Percentiles rank a stretch among this genome's conserved stretches.
Evolutionary conservation across 2,113 vertebrate genomes (phyloP).

Genomic region (Carollia perspicillata): DNA sequence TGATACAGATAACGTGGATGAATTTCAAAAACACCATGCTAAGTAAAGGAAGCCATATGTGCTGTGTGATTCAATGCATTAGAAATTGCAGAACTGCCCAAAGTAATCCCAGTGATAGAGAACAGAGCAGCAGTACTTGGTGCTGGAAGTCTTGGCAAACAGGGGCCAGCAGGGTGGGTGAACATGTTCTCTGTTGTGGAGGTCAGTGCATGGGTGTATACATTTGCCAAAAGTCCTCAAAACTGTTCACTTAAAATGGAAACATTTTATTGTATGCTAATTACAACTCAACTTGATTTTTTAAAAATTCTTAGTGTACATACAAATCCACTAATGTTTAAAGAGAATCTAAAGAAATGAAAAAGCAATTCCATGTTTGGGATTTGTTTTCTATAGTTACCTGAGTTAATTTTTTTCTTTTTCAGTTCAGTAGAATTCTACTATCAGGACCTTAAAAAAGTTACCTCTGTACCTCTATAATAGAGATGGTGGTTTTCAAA

Average conservation of each 20-base stretch:
- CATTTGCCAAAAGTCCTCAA: neutral
- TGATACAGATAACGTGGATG: neutral
- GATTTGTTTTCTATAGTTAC: neutral
- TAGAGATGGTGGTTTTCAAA: neutral
- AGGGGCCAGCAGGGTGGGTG: neutral
- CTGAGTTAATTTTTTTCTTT: neutral
- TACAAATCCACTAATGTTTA: neutral
- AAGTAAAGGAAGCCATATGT: neutral
- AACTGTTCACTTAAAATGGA: neutral
- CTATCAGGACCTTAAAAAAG: neutral
- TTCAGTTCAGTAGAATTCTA: neutral
- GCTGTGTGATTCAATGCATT: neutral
- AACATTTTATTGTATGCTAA: neutral
- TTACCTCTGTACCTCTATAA: neutral
- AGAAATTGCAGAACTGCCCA: neutral
- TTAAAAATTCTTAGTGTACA: neutral
- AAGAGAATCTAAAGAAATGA: neutral
- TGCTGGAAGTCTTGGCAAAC: neutral
- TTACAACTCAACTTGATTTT: neutral
- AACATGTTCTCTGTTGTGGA: neutral
- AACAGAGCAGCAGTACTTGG: neutral
- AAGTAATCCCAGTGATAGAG: neutral
- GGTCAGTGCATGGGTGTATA: neutral
- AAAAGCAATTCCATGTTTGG: neutral
- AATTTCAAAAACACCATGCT: no score